phyloP scores from a whole-genome alignment of 2,113 vertebrate genomes.

The Entosphenus tridentatus region DNA sequence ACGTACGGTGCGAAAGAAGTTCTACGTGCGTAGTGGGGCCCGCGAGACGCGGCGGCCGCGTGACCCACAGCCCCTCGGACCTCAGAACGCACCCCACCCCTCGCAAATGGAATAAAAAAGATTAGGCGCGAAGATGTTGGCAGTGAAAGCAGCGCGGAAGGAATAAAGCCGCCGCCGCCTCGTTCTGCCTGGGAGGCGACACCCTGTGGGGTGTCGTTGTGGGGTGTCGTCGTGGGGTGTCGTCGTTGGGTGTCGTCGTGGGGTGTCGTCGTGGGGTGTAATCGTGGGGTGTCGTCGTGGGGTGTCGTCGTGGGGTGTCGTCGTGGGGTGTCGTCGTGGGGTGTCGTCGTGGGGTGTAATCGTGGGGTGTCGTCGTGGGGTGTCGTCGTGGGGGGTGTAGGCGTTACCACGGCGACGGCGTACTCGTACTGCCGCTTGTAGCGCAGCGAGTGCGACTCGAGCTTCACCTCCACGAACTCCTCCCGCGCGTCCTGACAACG shows the following conservation, averaged over 20 bases:
- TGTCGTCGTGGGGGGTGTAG: neutral
- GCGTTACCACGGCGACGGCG: constrained; percentile 44
- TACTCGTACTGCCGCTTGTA: constrained; percentile 68
- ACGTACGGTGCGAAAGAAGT: neutral
- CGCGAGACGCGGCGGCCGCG: neutral
- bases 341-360: neutral
- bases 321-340: too few relatives aligned
- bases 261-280: neutral
- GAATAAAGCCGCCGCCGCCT: neutral
- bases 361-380: neutral
- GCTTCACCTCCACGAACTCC: constrained; percentile 55
- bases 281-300: neutral
- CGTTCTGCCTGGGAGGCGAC: neutral
- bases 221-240: neutral
- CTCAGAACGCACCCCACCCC: too few relatives aligned
- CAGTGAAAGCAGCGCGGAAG: neutral
- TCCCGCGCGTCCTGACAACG: constrained; percentile 34
- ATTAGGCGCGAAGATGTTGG: too few relatives aligned
- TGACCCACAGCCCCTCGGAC: too few relatives aligned
- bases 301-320: too few relatives aligned
- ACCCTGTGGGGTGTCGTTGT: neutral
- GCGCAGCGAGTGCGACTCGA: constrained; percentile 55
- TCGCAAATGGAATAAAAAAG: too few relatives aligned
- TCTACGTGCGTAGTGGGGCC: neutral
- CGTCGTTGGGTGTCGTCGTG: neutral